phyloP scores from a whole-genome alignment of 1,140 invertebrate genomes.

The Pectinophora gossypiella region DNA sequence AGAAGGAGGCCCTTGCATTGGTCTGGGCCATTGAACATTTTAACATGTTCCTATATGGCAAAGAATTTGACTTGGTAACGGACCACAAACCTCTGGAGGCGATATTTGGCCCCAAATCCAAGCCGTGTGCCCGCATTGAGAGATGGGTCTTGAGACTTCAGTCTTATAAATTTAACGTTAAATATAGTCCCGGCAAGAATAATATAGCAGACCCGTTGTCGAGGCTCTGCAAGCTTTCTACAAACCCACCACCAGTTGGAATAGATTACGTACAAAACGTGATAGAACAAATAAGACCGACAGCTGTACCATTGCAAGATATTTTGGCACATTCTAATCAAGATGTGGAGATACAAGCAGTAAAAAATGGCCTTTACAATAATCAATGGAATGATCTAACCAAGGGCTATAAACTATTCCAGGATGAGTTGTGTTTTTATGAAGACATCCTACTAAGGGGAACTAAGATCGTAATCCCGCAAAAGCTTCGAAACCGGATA shows the following conservation, averaged over 20 bases:
- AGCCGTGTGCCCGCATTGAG: neutral
- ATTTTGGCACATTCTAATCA: neutral
- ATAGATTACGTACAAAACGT: neutral
- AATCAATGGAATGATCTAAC: neutral
- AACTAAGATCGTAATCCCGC: neutral
- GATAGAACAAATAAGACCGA: neutral
- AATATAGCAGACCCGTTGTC: neutral
- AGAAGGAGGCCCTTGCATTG: neutral
- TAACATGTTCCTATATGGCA: neutral
- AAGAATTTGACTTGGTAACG: neutral
- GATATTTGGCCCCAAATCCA: neutral
- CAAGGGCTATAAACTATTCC: neutral
- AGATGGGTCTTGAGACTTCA: neutral
- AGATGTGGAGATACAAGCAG: neutral
- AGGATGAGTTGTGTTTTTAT: neutral
- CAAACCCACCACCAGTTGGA: too few relatives aligned
- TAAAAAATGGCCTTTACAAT: neutral
- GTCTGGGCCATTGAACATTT: neutral
- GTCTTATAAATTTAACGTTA: neutral
- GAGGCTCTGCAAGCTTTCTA: too few relatives aligned
- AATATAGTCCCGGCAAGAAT: neutral
- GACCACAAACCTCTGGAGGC: neutral
- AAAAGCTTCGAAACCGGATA: neutral
- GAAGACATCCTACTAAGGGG: neutral
- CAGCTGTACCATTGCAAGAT: neutral